phyloP scores from a whole-genome alignment of 2,113 vertebrate genomes.

The Pterocles gutturalis region DNA sequence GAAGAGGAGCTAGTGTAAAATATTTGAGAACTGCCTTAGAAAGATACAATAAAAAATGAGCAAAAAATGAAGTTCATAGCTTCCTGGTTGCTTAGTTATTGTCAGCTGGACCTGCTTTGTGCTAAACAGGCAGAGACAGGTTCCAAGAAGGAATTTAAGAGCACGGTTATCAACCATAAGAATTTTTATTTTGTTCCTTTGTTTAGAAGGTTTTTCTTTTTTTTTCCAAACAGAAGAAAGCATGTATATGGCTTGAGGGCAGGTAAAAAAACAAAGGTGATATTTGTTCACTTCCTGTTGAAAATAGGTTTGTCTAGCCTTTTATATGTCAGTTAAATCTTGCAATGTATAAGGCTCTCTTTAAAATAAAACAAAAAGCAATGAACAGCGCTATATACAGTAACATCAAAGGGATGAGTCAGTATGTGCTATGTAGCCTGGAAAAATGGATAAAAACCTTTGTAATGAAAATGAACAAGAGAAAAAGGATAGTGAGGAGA shows the following conservation, averaged over 20 bases:
- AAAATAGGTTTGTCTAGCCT: neutral
- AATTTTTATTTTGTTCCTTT: neutral
- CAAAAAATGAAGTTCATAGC: neutral
- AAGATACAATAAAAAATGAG: neutral
- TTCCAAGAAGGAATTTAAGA: neutral
- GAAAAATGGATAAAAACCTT: neutral
- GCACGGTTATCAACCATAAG: neutral
- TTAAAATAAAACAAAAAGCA: neutral
- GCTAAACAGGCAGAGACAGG: neutral
- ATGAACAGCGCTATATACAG: neutral
- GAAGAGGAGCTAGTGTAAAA: neutral
- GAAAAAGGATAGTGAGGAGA: neutral
- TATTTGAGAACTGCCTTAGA: neutral
- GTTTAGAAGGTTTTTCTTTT: neutral
- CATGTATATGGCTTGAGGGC: neutral
- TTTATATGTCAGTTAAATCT: neutral
- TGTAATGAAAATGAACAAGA: neutral
- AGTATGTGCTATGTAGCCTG: neutral
- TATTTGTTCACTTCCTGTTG: neutral
- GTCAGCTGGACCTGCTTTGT: neutral
- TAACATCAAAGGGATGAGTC: neutral
- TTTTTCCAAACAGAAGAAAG: neutral
- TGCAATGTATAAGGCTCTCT: neutral
- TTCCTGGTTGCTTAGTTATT: neutral
- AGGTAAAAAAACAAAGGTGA: neutral